Evolutionary conservation across 2,888 invertebrate species (phyloP), one percentile per base, ranked within the genome.

Genomic region (Eupithecia exiguata): DNA sequence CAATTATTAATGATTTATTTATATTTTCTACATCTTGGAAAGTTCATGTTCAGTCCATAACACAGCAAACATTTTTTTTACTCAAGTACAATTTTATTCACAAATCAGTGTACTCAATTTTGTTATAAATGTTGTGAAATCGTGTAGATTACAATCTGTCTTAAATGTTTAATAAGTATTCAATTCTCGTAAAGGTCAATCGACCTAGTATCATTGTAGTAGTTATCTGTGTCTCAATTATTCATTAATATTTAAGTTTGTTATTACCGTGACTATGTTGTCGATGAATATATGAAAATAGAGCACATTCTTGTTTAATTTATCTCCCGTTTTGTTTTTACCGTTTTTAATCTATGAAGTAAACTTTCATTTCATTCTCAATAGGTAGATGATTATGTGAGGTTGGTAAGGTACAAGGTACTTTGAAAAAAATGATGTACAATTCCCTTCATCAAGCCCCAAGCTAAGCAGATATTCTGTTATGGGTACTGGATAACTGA

Each of bases 221-320:
- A 65, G 63, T 38, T 84, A 80, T 87, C 68, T 73, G 86, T 91
- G 89, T 92, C 91, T 90, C 89, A 87, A 92, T 88, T 87, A 91
- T 89, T 89, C 88, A 89, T 88, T 91, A 91, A 86, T 86, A 84
- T 89, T 92, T 94, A 92, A 92, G 92, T 94, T 95, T 92, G 94
- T 94, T 95, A 94, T 78, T 78, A 77, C 88, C 93, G 94, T 95
- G 94, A 94, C 93, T 91, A 91, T 94, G 95, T 95, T 95, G 95
- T 95, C 94, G 93, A 93, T 95, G 92, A 94, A 92, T 94, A 93
- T 93, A 93, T 92, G 92, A 92, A 92, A 93, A 92, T 93, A 94
- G 91, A 92, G 88, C 86, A 91, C 74, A 87, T 82, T 91, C 76
- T 91, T 74, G 92, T 93, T 93, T 93, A 77, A 92, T 92, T 94